These are phyloP conservation scores for Hirtodrosophila confusa DNA, from an alignment of 2,888 invertebrate genomes.

Conservation along the genomic window DNA sequence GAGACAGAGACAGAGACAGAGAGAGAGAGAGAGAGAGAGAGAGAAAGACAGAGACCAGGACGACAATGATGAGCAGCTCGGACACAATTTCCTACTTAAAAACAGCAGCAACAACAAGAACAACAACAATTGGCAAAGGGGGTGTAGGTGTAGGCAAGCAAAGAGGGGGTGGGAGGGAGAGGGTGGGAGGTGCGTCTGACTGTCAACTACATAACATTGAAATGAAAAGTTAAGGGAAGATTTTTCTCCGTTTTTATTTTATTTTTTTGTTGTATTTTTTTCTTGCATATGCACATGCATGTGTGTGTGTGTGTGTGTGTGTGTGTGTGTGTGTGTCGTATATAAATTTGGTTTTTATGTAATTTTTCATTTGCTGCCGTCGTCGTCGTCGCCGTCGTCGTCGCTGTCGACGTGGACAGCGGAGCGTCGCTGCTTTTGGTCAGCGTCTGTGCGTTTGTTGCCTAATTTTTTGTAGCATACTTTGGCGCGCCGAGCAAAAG, in stretches of 20 bases:
- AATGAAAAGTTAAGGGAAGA: slow-evolving; percentile 74
- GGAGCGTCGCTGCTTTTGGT: slow-evolving; percentile 38
- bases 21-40: slow-evolving; percentile 3
- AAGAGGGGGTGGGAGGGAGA: not conserved
- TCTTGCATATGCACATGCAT: slow-evolving; percentile 52
- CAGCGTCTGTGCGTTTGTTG: slow-evolving; percentile 30
- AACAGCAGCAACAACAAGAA: slow-evolving; percentile 27
- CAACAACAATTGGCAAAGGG: slow-evolving; percentile 43
- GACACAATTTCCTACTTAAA: slow-evolving; percentile 80
- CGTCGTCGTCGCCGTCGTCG: slow-evolving; percentile 11
- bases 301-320: slow-evolving; percentile 23
- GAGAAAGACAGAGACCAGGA: slow-evolving; percentile 8
- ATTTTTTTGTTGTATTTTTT: slow-evolving; percentile 24
- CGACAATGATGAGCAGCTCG: slow-evolving; percentile 55
- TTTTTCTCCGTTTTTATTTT: slow-evolving; percentile 52
- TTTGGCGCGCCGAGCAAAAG: slow-evolving; percentile 61
- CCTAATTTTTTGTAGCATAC: slow-evolving; percentile 55
- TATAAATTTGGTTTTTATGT: slow-evolving; percentile 79
- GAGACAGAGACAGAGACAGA: not conserved
- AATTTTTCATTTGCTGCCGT: slow-evolving; percentile 70
- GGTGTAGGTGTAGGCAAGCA: slow-evolving; percentile 17
- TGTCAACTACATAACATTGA: slow-evolving; percentile 77
- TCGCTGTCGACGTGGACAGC: slow-evolving; percentile 29
- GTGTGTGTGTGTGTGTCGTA: too few relatives aligned
- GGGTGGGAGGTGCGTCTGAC: slow-evolving; percentile 50